Percentiles rank a stretch among this genome's conserved stretches.
Evolutionary conservation across 1,140 invertebrate genomes (phyloP).

Genomic region (Trichoplusia ni): DNA sequence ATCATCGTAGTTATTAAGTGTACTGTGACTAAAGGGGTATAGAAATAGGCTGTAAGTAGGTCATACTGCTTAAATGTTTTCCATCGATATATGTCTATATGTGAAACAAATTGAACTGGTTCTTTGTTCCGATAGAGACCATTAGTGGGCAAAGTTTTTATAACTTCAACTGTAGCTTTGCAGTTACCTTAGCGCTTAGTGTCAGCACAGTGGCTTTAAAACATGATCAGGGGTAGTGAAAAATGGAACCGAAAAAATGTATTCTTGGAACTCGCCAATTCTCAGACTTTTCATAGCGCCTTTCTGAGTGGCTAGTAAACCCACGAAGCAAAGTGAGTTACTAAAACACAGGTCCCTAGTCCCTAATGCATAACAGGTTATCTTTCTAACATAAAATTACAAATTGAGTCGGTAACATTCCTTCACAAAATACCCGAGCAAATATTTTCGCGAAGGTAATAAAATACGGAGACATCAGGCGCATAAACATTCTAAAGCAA

Average conservation of each 20-base stretch:
- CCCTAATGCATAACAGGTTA: no score
- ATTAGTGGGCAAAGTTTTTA: background rate
- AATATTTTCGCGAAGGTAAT: background rate
- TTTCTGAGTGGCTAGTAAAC: no score
- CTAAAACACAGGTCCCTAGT: no score
- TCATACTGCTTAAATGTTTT: background rate
- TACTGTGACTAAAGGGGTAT: background rate
- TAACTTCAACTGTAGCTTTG: no score
- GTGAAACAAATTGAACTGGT: background rate
- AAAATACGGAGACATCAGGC: slow-evolving; percentile 1
- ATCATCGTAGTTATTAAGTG: slow-evolving; percentile 7
- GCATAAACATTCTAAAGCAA: background rate
- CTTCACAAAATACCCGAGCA: slow-evolving; percentile 24
- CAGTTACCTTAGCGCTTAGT: no score
- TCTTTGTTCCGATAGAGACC: background rate
- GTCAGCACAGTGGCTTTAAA: no score
- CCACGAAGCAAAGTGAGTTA: no score
- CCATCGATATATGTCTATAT: background rate
- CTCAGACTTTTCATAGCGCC: no score
- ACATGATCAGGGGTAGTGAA: no score
- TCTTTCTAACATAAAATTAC: no score
- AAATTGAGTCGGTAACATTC: slow-evolving; percentile 47
- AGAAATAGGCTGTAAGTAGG: slow-evolving; percentile 1
- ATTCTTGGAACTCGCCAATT: no score
- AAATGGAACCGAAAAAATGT: no score